phyloP scores from a whole-genome alignment of 2,113 vertebrate species.

The Nymphicus hollandicus region DNA sequence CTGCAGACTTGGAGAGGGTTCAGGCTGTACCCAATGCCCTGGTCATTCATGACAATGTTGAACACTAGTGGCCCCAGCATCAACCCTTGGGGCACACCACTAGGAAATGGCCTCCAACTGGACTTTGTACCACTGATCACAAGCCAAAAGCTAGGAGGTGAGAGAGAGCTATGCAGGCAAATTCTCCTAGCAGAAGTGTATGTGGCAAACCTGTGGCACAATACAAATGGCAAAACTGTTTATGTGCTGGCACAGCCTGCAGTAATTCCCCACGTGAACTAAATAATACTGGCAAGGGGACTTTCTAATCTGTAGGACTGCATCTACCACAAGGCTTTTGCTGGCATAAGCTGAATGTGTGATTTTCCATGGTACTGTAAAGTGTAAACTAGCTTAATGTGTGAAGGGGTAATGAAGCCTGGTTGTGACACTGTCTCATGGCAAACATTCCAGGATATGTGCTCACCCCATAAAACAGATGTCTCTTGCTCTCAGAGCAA shows the following conservation, averaged over 20 bases:
- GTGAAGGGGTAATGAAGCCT: background rate
- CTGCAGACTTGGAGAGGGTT: background rate
- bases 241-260: rapidly evolving
- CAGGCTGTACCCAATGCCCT: background rate
- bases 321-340: background rate
- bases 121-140: background rate
- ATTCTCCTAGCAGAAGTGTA: background rate
- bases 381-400: background rate
- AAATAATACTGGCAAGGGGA: background rate
- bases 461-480: conserved; percentile 14
- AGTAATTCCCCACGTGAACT: background rate
- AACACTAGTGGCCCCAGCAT: background rate
- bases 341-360: background rate
- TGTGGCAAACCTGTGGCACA: background rate
- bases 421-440: background rate
- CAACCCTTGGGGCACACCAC: background rate
- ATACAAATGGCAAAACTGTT: background rate
- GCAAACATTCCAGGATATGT: conserved; percentile 29
- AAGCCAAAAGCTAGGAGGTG: rapidly evolving
- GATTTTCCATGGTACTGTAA: background rate
- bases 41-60: background rate
- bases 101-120: background rate
- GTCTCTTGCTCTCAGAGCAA: conserved; percentile 9
- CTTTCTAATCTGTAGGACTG: background rate
- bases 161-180: background rate